phyloP scores from a whole-genome alignment of 2,797 vertebrate species.

The Psittacula derbiana region DNA sequence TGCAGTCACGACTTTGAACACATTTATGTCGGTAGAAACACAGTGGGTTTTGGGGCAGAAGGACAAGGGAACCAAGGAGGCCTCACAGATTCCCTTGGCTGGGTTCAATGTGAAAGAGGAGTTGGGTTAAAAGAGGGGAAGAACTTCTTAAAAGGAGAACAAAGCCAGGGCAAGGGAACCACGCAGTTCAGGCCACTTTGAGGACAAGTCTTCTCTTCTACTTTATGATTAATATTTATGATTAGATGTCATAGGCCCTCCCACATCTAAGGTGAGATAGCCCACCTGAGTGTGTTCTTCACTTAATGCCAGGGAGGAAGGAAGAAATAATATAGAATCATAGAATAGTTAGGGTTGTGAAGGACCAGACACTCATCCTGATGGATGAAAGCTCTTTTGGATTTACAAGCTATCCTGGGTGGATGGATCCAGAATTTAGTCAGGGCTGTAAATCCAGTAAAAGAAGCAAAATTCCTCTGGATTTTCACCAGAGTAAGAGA shows the following conservation, averaged over 20 bases:
- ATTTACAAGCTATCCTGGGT: neutral
- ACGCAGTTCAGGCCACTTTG: neutral
- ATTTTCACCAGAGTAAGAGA: neutral
- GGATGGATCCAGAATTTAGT: neutral
- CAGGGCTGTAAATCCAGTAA: neutral
- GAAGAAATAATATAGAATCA: neutral
- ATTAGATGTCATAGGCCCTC: neutral
- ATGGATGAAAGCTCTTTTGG: neutral
- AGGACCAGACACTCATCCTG: neutral
- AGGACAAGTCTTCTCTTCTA: neutral
- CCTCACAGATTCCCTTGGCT: neutral
- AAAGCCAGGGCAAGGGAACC: neutral
- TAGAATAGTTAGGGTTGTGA: neutral
- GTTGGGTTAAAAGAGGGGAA: neutral
- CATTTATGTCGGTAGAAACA: neutral
- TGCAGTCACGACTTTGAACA: conserved; percentile 71
- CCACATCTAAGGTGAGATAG: neutral
- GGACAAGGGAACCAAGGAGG: neutral
- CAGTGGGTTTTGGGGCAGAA: neutral
- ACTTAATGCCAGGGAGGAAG: neutral
- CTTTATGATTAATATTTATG: neutral
- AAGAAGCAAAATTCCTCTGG: neutral
- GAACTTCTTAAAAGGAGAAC: neutral
- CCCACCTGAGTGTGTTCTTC: neutral
- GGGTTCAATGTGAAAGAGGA: neutral